These are phyloP conservation scores for Gastracanthus pulcherrimus DNA, from an alignment of 2,888 invertebrate species.

Conservation along the genomic window DNA sequence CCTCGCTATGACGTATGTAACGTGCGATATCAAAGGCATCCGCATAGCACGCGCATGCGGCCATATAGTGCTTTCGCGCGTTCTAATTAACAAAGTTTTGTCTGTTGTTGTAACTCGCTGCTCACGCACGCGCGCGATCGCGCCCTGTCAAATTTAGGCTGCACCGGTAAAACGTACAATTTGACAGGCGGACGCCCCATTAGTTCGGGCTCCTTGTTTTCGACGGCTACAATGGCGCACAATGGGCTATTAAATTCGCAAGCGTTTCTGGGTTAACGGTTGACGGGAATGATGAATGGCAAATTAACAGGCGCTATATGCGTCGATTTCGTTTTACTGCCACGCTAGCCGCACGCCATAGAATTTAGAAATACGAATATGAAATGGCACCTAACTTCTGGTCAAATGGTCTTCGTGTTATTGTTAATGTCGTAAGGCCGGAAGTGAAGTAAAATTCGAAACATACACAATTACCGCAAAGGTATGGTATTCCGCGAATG, in stretches of 20 bases:
- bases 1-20: background rate
- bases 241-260: conserved; percentile 42
- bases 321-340: background rate
- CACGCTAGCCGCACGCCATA: background rate
- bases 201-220: conserved; percentile 33
- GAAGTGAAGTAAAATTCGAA: too few relatives aligned
- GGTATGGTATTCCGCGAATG: too few relatives aligned
- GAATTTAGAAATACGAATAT: background rate
- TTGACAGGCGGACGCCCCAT: conserved; percentile 30
- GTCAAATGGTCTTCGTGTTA: too few relatives aligned
- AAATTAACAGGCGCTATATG: conserved; percentile 14
- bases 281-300: conserved; percentile 32
- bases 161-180: conserved; percentile 13
- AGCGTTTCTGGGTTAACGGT: conserved; percentile 7
- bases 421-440: too few relatives aligned
- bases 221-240: conserved; percentile 7
- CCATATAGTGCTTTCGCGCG: background rate
- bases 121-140: background rate
- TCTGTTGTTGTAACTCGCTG: background rate
- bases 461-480: too few relatives aligned
- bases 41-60: background rate
- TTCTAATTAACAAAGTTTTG: conserved; percentile 37
- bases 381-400: too few relatives aligned
- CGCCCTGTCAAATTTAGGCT: conserved; percentile 12
- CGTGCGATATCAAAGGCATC: background rate